Percentiles rank a stretch among this genome's conserved stretches.
Evolutionary conservation across 2,888 invertebrate species (phyloP).

Genomic region (Drosophila bunnanda): DNA sequence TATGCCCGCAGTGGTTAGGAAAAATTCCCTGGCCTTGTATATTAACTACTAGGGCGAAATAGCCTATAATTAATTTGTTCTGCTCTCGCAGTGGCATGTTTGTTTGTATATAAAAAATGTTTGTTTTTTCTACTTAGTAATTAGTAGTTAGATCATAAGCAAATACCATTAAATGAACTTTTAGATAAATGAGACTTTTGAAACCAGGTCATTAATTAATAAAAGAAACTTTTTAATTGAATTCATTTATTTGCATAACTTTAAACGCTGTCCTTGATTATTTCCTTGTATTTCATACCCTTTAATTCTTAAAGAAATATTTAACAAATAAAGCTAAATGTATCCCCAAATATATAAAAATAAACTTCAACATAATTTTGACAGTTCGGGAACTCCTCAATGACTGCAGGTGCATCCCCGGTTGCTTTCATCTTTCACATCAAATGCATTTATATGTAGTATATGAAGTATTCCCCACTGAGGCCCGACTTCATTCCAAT

Average conservation of each 20-base stretch:
- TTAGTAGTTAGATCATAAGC: slow-evolving; percentile 8
- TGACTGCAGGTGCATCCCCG: slow-evolving; percentile 10
- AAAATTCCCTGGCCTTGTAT: slow-evolving; percentile 6
- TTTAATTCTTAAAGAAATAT: neutral
- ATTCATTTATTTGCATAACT: neutral
- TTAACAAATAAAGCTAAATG: neutral
- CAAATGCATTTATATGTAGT: slow-evolving; percentile 6
- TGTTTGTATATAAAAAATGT: slow-evolving; percentile 2
- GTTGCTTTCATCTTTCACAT: slow-evolving; percentile 3
- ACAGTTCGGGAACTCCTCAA: neutral
- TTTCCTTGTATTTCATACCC: too few species aligned
- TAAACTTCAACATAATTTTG: neutral
- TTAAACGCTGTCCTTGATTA: neutral
- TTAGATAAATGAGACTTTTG: neutral
- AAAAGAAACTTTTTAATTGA: too few species aligned
- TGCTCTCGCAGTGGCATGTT: neutral
- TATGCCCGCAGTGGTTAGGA: neutral
- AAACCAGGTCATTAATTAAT: neutral
- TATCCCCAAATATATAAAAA: neutral
- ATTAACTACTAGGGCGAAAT: slow-evolving; percentile 5
- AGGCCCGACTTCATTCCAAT: slow-evolving; percentile 9
- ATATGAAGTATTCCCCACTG: slow-evolving; percentile 1
- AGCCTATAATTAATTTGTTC: slow-evolving; percentile 11
- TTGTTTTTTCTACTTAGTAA: slow-evolving; percentile 5
- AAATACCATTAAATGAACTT: neutral